Base-by-base conservation (phyloP, 2,113 vertebrate species). In the Circaetus gallicus region DNA sequence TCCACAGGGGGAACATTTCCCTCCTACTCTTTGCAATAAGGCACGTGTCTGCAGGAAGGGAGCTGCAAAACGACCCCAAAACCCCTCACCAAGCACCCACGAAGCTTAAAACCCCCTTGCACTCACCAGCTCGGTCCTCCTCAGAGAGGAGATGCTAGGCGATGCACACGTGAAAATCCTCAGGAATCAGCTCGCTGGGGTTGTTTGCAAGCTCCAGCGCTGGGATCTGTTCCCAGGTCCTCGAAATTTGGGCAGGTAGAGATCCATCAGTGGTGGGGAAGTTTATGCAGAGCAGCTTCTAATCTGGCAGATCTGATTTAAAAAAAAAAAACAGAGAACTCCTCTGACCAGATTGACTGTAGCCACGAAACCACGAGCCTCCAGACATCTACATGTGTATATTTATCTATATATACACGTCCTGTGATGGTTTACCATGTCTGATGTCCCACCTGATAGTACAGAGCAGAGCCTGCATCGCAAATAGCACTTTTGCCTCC, bases 351-450 rank as follows among this genome's bases (percentile, higher is more conserved):
- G 92, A 58, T 2, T 20, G 81, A 82, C 81, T 58, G 6, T 13
- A 78, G 59, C 81, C 40, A 26, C 2, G 2, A 82, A 80, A 53
- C 72, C 94, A n/a, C 10, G 1, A 74, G 49, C 85, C 81, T 94
- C 77, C 85, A 82, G 89, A 82, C 89, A 92, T 17, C 71, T 43
- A 31, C 56, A 0, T 19, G 22, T 13, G 19, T 22, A 11, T 18
- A 9, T 53, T 53, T 13, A 6, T 5, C 9, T 38, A 25, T 21
- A 14, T 6, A 24, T 18, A 53, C 3, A 49, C 0, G 5, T 59
- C 43, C 63, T 66, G n/a, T 2, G n/a, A 74, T 42, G 69, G 49
- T 53, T 87, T 42, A 65, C 61, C 61, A 2, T 3, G 12, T 16
- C 76, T 45, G 85, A 94, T 79, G 31, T 71, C n/a, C 47, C 11